A percentile compares a stretch with the other conserved stretches of the same genome.
phyloP scores from a whole-genome alignment of 2,113 vertebrate genomes.

The Bothrops jararaca region DNA sequence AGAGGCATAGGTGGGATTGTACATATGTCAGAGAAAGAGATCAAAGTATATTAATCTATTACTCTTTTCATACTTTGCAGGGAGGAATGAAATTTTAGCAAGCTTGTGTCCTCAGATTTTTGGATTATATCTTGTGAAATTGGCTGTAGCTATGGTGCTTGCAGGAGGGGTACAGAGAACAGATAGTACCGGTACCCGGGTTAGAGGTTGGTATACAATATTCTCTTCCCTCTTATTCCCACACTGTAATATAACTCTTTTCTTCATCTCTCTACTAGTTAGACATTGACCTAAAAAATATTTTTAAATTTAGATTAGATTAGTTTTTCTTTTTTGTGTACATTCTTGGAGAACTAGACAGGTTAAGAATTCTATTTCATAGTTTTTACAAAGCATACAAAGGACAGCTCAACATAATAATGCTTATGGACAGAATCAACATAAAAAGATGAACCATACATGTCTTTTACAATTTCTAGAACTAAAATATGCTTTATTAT shows the following conservation, averaged over 20 bases:
- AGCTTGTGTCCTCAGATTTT: constrained; percentile 96
- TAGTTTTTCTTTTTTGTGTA: background rate
- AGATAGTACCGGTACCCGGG: constrained; percentile 87
- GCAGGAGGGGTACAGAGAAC: constrained; percentile 92
- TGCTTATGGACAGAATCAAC: background rate
- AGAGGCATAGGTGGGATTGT: background rate
- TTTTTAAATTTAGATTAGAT: background rate
- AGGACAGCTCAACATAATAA: background rate
- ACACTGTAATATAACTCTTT: background rate
- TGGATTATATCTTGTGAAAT: constrained; percentile 91
- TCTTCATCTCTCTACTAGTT: background rate
- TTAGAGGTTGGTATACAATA: constrained; percentile 79
- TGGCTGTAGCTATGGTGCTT: constrained; percentile 92
- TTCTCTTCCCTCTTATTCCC: background rate
- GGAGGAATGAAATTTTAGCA: constrained; percentile 89
- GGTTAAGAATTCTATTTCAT: background rate
- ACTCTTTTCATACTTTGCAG: constrained; percentile 64
- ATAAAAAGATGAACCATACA: background rate
- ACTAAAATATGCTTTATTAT: background rate
- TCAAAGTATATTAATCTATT: constrained; percentile 8
- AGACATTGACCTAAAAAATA: background rate
- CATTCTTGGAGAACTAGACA: background rate
- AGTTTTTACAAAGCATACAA: background rate
- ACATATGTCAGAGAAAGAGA: background rate
- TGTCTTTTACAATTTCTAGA: background rate